Conservation (phyloP, 2,797 vertebrate genomes). For the Peromyscus attwateri region DNA sequence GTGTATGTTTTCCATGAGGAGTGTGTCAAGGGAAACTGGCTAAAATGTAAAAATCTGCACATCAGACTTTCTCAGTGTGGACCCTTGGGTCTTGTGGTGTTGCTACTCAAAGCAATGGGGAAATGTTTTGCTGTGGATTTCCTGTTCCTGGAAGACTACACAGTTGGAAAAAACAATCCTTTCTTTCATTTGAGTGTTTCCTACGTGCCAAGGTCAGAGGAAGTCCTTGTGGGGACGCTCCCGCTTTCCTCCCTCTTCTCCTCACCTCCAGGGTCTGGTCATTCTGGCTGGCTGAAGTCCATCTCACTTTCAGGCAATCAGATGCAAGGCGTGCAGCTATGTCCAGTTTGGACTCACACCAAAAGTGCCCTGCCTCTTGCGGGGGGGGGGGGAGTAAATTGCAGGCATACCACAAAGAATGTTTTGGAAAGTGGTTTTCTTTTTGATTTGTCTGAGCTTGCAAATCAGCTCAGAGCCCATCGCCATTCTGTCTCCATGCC, state of each 20-base stretch:
- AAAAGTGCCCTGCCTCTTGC: conserved; percentile 47
- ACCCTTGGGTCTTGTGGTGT: conserved; percentile 64
- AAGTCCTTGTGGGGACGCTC: conserved; percentile 22
- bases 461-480: background rate
- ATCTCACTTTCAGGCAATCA: conserved; percentile 64
- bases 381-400: background rate
- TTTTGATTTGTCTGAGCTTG: conserved; percentile 58
- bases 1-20: conserved; percentile 60
- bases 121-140: conserved; percentile 72
- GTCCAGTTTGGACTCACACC: conserved; percentile 68
- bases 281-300: conserved; percentile 20
- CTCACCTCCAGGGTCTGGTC: conserved; percentile 33
- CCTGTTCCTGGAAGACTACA: conserved; percentile 72
- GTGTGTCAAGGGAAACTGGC: conserved; percentile 33
- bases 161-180: conserved; percentile 19
- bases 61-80: conserved; percentile 33
- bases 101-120: conserved; percentile 62
- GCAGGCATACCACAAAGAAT: conserved; percentile 27
- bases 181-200: conserved; percentile 60
- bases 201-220: conserved; percentile 54
- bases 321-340: background rate
- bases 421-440: conserved; percentile 52
- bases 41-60: conserved; percentile 24
- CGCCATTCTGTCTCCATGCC: background rate
- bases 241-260: background rate